Evolutionary conservation across 2,888 invertebrate genomes (phyloP).

Genomic region (Drosophila putrida): DNA sequence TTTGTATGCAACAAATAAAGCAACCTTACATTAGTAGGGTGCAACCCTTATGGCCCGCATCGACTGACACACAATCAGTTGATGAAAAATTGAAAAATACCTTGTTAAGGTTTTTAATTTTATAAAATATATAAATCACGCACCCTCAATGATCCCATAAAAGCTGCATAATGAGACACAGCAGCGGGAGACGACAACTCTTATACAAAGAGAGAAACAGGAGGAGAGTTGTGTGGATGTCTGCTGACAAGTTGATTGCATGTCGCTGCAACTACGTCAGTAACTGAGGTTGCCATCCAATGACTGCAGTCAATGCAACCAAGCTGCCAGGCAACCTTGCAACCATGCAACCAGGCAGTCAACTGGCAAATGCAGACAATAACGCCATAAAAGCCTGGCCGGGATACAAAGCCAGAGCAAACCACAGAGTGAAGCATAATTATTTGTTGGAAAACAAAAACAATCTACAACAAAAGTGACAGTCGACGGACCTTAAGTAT

Average conservation of each 20-base stretch:
- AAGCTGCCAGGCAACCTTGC: slow-evolving; percentile 6
- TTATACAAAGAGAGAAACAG: slow-evolving; percentile 7
- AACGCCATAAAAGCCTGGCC: slow-evolving; percentile 37
- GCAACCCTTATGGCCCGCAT: too few relatives aligned
- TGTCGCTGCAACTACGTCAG: slow-evolving; percentile 32
- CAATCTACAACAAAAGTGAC: slow-evolving; percentile 17
- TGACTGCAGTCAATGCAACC: slow-evolving; percentile 23
- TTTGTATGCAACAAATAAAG: slow-evolving; percentile 7
- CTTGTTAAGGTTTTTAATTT: slow-evolving; percentile 58
- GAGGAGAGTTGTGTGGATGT: slow-evolving; percentile 19
- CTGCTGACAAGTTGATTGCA: slow-evolving; percentile 70
- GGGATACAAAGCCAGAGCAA: slow-evolving; percentile 14
- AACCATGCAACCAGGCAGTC: slow-evolving; percentile 18
- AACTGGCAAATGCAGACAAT: slow-evolving; percentile 53
- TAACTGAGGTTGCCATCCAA: slow-evolving; percentile 15
- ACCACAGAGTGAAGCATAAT: slow-evolving; percentile 31
- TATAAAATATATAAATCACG: slow-evolving; percentile 62
- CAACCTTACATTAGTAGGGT: neutral
- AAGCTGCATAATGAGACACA: slow-evolving; percentile 65
- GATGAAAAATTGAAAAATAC: slow-evolving; percentile 40
- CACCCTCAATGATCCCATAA: slow-evolving; percentile 63
- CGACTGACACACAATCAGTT: slow-evolving; percentile 7
- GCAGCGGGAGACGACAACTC: slow-evolving; percentile 18
- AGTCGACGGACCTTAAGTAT: slow-evolving; percentile 20
- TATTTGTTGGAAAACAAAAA: slow-evolving; percentile 31